Evolutionary conservation across 2,113 vertebrate genomes (phyloP).

Genomic region (Baryphthengus martii): DNA sequence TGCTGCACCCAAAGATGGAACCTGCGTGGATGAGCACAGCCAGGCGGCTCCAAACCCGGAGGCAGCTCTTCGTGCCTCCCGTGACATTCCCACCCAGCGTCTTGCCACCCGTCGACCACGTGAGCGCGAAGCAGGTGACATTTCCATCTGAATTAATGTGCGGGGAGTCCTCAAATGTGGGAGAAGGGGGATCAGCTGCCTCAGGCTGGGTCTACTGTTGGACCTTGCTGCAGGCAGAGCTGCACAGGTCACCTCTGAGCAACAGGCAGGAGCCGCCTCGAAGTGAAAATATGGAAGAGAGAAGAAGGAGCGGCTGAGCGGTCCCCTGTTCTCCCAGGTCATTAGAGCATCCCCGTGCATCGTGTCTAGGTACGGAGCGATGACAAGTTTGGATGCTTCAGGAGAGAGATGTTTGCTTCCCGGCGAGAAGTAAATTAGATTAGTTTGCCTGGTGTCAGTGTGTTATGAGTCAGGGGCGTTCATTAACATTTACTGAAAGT

Average conservation of each 20-base stretch:
- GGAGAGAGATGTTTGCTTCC: neutral
- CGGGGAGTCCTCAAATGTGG: neutral
- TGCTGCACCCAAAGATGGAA: neutral
- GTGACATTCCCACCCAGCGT: rapidly evolving
- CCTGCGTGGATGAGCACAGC: neutral
- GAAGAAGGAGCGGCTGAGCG: neutral
- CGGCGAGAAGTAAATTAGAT: neutral
- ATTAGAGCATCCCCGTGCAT: neutral
- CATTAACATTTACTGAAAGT: conserved; percentile 4
- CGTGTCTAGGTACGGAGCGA: neutral
- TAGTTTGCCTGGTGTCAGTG: neutral
- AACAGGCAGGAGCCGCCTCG: rapidly evolving
- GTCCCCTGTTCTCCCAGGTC: neutral
- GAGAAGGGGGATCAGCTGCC: neutral
- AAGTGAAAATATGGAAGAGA: neutral
- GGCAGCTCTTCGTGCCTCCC: neutral
- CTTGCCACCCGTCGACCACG: neutral
- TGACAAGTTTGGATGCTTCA: conserved; percentile 48
- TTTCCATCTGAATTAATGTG: neutral
- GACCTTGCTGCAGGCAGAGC: neutral
- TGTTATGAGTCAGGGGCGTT: neutral
- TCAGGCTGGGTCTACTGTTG: neutral
- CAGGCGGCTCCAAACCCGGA: neutral
- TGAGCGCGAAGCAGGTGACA: rapidly evolving
- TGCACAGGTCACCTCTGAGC: neutral